A percentile compares a stretch with the other conserved stretches of the same genome.
phyloP scores from a whole-genome alignment of 2,797 vertebrate genomes.

The Streptopelia turtur region DNA sequence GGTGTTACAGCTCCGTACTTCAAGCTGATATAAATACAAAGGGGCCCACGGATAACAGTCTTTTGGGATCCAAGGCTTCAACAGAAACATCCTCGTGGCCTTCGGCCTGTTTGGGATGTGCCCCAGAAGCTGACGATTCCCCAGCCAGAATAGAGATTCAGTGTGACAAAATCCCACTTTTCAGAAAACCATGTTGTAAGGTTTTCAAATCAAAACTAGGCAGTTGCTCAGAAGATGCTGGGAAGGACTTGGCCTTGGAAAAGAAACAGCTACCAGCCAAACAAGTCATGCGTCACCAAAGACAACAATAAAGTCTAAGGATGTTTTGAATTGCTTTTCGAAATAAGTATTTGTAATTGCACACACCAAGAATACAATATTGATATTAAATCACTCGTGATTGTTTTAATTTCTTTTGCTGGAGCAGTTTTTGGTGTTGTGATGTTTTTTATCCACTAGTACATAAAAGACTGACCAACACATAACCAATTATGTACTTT shows the following conservation, averaged over 20 bases:
- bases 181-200: neutral
- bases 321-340: neutral
- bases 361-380: neutral
- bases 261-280: neutral
- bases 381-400: neutral
- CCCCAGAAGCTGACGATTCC: neutral
- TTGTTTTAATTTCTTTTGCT: neutral
- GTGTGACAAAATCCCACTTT: neutral
- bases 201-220: neutral
- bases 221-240: neutral
- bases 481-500: neutral
- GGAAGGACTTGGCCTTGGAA: neutral
- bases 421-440: neutral
- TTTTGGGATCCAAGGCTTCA: neutral
- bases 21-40: neutral
- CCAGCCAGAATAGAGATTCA: neutral
- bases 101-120: neutral
- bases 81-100: neutral
- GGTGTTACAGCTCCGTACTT: neutral
- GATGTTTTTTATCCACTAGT: neutral
- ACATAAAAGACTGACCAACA: neutral
- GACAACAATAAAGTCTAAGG: neutral
- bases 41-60: neutral
- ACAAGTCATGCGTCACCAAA: neutral
- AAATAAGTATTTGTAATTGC: neutral